Evolutionary conservation across 2,797 vertebrate species (phyloP).

Genomic region (Enteromius argenteus): DNA sequence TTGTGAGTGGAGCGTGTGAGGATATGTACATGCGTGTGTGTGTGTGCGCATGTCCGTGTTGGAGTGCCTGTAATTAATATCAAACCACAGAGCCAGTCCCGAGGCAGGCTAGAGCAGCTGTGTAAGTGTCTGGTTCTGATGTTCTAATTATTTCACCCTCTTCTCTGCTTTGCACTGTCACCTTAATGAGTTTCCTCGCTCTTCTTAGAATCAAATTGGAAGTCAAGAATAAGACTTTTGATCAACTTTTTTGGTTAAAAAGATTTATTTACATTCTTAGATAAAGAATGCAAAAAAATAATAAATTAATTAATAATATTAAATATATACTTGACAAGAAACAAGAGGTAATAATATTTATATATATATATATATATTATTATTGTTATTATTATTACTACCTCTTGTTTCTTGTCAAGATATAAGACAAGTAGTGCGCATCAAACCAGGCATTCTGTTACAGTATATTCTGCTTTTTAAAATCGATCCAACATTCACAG

Average conservation of each 20-base stretch:
- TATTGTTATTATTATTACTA: neutral
- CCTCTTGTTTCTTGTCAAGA: neutral
- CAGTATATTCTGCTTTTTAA: neutral
- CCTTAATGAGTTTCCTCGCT: conserved; percentile 53
- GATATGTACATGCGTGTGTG: neutral
- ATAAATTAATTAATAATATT: neutral
- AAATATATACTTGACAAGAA: no score
- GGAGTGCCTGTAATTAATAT: conserved; percentile 39
- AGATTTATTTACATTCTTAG: neutral
- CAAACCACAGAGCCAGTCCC: conserved; percentile 50
- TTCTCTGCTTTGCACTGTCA: conserved; percentile 54
- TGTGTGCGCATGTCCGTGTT: neutral
- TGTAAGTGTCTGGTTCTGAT: conserved; percentile 60
- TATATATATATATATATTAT: no score
- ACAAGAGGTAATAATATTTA: no score
- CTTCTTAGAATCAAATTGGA: conserved; percentile 6
- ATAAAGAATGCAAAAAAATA: neutral
- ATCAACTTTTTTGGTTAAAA: neutral
- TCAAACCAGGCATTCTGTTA: neutral
- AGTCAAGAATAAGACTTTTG: neutral
- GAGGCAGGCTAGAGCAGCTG: conserved; percentile 46
- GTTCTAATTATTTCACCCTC: conserved; percentile 68
- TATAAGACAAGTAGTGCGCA: neutral
- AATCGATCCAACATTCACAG: neutral
- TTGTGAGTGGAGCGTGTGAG: neutral